Percentiles rank a stretch among this genome's conserved stretches.
Conservation (phyloP, 2,888 invertebrate genomes). For the Drosophila sordidapex region DNA sequence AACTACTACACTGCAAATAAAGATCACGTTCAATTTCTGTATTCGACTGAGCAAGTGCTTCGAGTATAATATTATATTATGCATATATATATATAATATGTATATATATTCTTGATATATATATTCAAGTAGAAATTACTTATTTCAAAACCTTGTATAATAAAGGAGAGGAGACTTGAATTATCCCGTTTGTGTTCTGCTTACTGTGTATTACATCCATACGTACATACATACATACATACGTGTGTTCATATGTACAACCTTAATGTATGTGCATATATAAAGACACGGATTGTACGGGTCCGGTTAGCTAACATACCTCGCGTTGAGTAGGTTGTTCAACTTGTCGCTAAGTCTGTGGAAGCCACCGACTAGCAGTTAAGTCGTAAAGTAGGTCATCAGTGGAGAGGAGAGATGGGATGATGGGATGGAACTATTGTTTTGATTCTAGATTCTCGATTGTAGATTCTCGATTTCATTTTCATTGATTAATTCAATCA, state of each 20-base stretch:
- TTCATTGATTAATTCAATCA: conserved; percentile 64
- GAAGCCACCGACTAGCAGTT: not conserved
- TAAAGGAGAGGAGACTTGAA: not conserved
- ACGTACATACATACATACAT: not conserved
- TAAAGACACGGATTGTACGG: not conserved
- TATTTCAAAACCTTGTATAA: not conserved
- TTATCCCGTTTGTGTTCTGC: not conserved
- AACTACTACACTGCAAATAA: not conserved
- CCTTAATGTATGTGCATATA: not conserved
- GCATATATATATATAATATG: not conserved
- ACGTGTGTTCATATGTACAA: not conserved
- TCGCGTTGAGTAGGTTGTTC: conserved; percentile 15
- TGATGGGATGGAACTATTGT: conserved; percentile 23
- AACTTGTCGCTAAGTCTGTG: conserved; percentile 7
- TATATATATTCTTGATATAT: not conserved
- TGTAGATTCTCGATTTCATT: conserved; percentile 15
- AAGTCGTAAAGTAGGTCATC: conserved; percentile 37
- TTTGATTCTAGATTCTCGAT: conserved; percentile 26
- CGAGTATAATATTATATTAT: not conserved
- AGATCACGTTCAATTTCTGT: not conserved
- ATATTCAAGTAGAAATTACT: not conserved
- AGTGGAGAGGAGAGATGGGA: conserved; percentile 7
- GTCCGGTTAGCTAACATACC: conserved; percentile 12
- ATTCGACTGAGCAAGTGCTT: not conserved
- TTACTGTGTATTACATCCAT: not conserved